These are phyloP conservation scores for Eupeodes luniger DNA, from an alignment of 2,888 invertebrate species.

Conservation along the genomic window DNA sequence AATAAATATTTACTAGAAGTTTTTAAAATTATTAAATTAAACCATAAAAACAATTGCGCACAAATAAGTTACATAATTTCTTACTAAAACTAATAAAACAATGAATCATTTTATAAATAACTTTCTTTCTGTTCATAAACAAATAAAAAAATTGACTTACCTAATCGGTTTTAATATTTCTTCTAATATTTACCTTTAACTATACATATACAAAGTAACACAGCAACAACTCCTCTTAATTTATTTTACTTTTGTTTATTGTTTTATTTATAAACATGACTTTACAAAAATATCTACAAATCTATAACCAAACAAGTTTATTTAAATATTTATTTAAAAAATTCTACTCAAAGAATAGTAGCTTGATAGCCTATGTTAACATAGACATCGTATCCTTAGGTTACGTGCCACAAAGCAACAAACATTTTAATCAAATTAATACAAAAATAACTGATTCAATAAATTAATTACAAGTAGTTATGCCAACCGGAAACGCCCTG, in stretches of 20 bases:
- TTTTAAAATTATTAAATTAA: no score
- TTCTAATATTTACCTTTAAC: not conserved
- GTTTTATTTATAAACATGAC: constrained; percentile 1
- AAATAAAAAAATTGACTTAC: not conserved
- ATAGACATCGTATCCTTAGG: not conserved
- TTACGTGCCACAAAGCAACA: not conserved
- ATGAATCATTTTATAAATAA: not conserved
- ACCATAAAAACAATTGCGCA: not conserved
- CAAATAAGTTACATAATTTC: not conserved
- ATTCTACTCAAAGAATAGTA: not conserved
- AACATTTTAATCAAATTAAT: not conserved
- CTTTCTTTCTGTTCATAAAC: not conserved
- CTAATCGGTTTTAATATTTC: no score
- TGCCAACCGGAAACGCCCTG: constrained; percentile 41
- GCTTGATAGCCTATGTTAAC: constrained; percentile 42
- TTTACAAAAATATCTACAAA: not conserved
- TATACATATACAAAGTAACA: not conserved
- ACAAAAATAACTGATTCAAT: not conserved
- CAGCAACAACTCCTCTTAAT: not conserved
- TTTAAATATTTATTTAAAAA: not conserved
- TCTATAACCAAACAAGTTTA: not conserved
- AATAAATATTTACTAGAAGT: no score
- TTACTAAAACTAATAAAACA: not conserved
- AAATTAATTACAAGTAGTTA: not conserved
- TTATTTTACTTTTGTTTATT: not conserved